Base-by-base conservation (phyloP, 2,797 vertebrate species). In the Urocyon cinereoargenteus region DNA sequence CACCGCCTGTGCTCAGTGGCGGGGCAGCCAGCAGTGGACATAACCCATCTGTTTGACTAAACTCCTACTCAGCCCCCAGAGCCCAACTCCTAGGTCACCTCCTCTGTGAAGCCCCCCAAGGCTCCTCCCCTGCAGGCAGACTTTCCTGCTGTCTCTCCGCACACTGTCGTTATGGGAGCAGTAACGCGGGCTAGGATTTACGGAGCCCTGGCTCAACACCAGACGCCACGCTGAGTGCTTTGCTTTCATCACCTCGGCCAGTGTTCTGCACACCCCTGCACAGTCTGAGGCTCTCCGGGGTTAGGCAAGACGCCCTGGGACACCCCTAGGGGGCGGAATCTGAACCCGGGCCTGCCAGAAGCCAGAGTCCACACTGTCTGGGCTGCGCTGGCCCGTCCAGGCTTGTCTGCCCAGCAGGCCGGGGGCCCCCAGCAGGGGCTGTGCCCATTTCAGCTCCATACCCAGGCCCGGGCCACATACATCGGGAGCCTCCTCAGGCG, bases 401-500 rank as follows among this genome's bases (percentile, higher is more conserved):
- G 55, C 36, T 8, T 22, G 45, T 68, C 0, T 68, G 66, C 34
- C 84, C 53, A 40, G 70, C 40, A 45, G 51, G 45, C 55, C 4
- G 0, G 5, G 57, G 64, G 28, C 8, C 9, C 51, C 51, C 15
- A 34, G 1, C 15, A 8, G 3, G 62, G 28, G 70, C 55, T 68
- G 45, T 1, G 45, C 40, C 1, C 21, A 2, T 3, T 36, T 66
- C 28, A 22, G 36, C 62, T 34, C 22, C 2, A 64, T 5, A 62
- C 2, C 84, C 34, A 40, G n/a, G 36, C 6, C 1, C 0, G 3
- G 40, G 24, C 49, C 1, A 4, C 19, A 59, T 18, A 40, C 1
- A 0, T 0, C 0, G 0, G 22, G 26, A 53, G 62, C 24, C 2
- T 22, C 68, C n/a, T n/a, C 2, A 12, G 15, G 21, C 0, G 57